Evolutionary conservation across 2,888 invertebrate genomes (phyloP).

Genomic region (Tetragonula carbonaria): DNA sequence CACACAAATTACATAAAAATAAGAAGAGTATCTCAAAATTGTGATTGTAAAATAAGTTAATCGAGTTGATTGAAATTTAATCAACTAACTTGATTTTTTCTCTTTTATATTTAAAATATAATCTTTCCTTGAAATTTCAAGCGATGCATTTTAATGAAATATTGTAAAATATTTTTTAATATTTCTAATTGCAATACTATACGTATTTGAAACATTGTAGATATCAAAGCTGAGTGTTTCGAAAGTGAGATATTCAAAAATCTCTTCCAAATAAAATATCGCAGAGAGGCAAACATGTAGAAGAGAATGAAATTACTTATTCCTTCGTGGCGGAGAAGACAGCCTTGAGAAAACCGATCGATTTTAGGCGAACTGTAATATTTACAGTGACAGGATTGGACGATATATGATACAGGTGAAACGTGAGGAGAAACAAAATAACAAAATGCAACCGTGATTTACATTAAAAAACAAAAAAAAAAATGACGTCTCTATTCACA

Average conservation of each 20-base stretch:
- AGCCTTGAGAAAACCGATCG: conserved; percentile 8
- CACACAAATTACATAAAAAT: background rate
- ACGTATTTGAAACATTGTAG: too few relatives aligned
- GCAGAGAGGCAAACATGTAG: background rate
- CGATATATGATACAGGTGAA: conserved; percentile 51
- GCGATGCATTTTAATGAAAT: too few relatives aligned
- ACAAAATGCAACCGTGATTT: conserved; percentile 79
- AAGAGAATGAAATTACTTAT: background rate
- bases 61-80: background rate
- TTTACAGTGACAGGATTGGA: conserved; percentile 3
- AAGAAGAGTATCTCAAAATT: background rate
- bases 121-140: too few relatives aligned
- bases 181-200: too few relatives aligned
- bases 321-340: background rate
- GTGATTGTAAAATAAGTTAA: background rate
- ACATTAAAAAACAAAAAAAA: conserved; percentile 60
- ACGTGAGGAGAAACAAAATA: conserved; percentile 65
- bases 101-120: too few relatives aligned
- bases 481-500: conserved; percentile 79
- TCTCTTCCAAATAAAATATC: background rate
- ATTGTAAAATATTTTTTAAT: background rate
- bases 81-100: background rate
- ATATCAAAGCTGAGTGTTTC: too few relatives aligned
- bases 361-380: conserved; percentile 11
- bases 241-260: too few relatives aligned